These are phyloP conservation scores for Hoplostethus mediterraneus DNA, from an alignment of 2,797 vertebrate species.

Conservation along the genomic window DNA sequence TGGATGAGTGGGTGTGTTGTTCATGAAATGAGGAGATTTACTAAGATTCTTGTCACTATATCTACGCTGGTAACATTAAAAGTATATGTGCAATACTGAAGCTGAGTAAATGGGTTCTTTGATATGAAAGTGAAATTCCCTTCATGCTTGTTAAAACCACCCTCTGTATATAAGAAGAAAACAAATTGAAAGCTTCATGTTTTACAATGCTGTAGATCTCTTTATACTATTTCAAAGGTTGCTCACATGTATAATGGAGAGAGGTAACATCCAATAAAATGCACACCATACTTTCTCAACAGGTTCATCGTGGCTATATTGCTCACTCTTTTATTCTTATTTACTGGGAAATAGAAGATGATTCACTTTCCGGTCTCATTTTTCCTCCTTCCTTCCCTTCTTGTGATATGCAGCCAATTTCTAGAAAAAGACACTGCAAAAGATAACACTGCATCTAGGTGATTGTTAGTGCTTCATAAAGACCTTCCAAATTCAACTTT, in stretches of 20 bases:
- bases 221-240: slow-evolving; percentile 80
- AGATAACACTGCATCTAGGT: no score
- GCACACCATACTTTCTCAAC: slow-evolving; percentile 81
- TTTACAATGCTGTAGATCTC: slow-evolving; percentile 81
- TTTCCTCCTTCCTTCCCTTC: no score
- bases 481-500: no score
- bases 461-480: no score
- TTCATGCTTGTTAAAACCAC: slow-evolving; percentile 68
- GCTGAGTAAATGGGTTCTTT: slow-evolving; percentile 65
- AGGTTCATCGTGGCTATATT: slow-evolving; percentile 40
- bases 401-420: no score
- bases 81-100: slow-evolving; percentile 73
- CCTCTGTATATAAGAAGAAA: slow-evolving; percentile 75
- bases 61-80: slow-evolving; percentile 69
- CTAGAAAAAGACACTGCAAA: no score
- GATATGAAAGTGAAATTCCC: slow-evolving; percentile 65
- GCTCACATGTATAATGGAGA: slow-evolving; percentile 75
- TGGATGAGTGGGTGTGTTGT: slow-evolving; percentile 54
- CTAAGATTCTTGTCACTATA: slow-evolving; percentile 62
- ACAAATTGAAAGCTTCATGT: slow-evolving; percentile 62
- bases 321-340: slow-evolving; percentile 28
- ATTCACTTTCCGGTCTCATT: background rate
- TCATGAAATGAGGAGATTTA: slow-evolving; percentile 57
- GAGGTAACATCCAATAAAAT: slow-evolving; percentile 80
- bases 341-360: background rate